A percentile compares a stretch with the other conserved stretches of the same genome.
Conservation (phyloP, 1,140 invertebrate species). For the Drosophila seguyi region DNA sequence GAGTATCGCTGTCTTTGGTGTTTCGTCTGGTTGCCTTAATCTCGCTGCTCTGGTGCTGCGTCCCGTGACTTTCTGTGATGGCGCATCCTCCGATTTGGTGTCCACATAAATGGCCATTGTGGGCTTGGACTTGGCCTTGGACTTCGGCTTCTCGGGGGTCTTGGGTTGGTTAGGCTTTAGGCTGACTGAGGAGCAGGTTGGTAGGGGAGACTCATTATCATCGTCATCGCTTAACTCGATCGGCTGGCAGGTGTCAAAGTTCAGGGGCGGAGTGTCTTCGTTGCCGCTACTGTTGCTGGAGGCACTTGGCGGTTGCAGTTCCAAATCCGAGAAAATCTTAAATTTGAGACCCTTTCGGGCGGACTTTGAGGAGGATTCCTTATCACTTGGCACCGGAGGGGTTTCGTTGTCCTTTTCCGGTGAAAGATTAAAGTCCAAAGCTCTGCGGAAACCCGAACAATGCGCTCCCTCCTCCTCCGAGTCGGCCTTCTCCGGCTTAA, state of each 20-base stretch:
- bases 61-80: not conserved
- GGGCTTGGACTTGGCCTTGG: not conserved
- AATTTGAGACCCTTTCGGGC: constrained; percentile 31
- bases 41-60: constrained; percentile 6
- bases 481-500: constrained; percentile 16
- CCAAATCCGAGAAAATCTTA: constrained; percentile 53
- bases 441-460: constrained; percentile 18
- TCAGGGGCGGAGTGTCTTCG: constrained; percentile 14
- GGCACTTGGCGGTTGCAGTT: constrained; percentile 5
- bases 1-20: constrained; percentile 20
- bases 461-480: not conserved
- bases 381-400: not conserved
- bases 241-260: constrained; percentile 61
- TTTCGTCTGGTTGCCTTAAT: constrained; percentile 5
- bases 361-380: not conserved
- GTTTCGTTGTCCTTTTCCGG: constrained; percentile 34
- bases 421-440: constrained; percentile 49
- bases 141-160: not conserved
- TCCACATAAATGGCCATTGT: not conserved
- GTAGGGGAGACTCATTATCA: constrained; percentile 37
- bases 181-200: not conserved
- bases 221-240: constrained; percentile 58
- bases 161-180: constrained; percentile 6
- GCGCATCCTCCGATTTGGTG: not conserved
- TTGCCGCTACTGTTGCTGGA: constrained; percentile 1